phyloP scores from a whole-genome alignment of 2,888 invertebrate genomes.

The Tetragonula carbonaria region DNA sequence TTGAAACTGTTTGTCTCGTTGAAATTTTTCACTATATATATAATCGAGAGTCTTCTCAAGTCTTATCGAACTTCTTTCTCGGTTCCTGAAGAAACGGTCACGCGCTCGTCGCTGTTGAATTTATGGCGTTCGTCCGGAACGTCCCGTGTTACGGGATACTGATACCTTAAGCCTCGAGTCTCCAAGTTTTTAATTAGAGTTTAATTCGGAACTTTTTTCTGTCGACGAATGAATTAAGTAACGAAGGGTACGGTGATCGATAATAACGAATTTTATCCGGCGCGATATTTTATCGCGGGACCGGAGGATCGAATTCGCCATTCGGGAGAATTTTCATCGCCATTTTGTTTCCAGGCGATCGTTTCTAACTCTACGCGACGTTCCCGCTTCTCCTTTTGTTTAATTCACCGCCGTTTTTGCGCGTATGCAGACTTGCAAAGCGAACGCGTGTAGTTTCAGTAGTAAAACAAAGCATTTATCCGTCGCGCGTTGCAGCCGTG shows the following conservation, averaged over 20 bases:
- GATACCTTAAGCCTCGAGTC: not conserved
- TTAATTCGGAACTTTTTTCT: not conserved
- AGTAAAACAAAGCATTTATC: conserved; percentile 50
- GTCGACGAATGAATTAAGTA: not conserved
- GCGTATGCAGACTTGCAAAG: not conserved
- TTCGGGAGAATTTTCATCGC: not conserved
- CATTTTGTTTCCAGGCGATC: not conserved
- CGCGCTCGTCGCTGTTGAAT: not conserved
- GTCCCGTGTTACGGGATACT: not conserved
- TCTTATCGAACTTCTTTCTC: too few relatives aligned
- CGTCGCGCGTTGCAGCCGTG: conserved; percentile 2
- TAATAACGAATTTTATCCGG: not conserved
- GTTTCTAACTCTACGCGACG: not conserved
- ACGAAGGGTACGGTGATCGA: not conserved
- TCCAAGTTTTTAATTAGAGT: not conserved
- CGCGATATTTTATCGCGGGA: not conserved
- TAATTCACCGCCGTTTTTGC: conserved; percentile 20
- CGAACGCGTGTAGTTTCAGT: conserved; percentile 33
- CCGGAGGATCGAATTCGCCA: not conserved
- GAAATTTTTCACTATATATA: too few relatives aligned
- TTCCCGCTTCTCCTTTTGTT: not conserved
- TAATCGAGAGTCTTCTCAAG: too few relatives aligned
- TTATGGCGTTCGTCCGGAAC: not conserved
- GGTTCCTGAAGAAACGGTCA: too few relatives aligned
- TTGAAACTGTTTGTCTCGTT: too few relatives aligned